Evolutionary conservation across 2,797 vertebrate species (phyloP).

Genomic region (Rachycentron canadum): DNA sequence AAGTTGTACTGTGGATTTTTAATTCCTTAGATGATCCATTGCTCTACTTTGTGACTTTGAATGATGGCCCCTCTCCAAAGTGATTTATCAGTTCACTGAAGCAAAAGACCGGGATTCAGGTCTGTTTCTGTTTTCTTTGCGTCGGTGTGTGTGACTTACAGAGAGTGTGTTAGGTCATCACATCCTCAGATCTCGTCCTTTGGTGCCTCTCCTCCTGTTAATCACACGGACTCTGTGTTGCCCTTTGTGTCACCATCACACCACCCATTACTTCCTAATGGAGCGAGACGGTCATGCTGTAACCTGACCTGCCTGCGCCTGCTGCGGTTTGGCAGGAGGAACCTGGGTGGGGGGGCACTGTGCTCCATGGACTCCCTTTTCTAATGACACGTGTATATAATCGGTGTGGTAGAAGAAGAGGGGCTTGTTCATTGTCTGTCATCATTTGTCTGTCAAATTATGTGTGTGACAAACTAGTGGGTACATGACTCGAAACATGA

Average conservation of each 20-base stretch:
- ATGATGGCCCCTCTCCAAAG: conserved; percentile 77
- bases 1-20: conserved; percentile 67
- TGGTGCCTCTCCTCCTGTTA: conserved; percentile 35
- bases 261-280: conserved; percentile 75
- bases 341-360: not conserved
- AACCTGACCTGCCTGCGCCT: conserved; percentile 58
- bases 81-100: conserved; percentile 82
- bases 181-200: conserved; percentile 46
- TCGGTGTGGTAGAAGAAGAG: not conserved
- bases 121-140: conserved; percentile 49
- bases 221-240: conserved; percentile 44
- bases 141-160: conserved; percentile 30
- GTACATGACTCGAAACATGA: not conserved
- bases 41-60: conserved; percentile 72
- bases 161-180: conserved; percentile 29
- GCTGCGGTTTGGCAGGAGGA: conserved; percentile 46
- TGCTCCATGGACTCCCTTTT: not conserved
- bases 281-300: conserved; percentile 65
- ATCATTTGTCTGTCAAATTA: conserved; percentile 1
- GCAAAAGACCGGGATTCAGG: conserved; percentile 58
- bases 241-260: conserved; percentile 64
- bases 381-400: conserved; percentile 12
- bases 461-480: not conserved
- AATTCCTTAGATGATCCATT: conserved; percentile 64
- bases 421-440: too few relatives aligned